Conservation (phyloP, 2,888 invertebrate species). For the Hyalella azteca region DNA sequence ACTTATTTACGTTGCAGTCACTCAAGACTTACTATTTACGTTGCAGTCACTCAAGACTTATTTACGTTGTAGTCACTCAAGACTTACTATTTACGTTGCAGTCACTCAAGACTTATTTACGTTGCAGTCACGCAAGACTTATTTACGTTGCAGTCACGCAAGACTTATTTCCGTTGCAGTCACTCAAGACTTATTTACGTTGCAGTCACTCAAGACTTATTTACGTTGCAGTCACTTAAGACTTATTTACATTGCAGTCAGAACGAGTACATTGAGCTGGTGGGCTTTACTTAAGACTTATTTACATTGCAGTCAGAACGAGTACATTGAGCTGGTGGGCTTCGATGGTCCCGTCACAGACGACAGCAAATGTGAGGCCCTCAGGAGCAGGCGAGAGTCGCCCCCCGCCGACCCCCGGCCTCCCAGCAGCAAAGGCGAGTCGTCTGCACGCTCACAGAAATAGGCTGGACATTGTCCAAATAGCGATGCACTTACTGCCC, state of each 20-base stretch:
- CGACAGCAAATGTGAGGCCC: constrained; percentile 2
- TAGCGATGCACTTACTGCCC: not conserved
- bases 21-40: too few species aligned
- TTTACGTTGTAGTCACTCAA: constrained; percentile 67
- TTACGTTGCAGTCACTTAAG: too few species aligned
- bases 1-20: too few species aligned
- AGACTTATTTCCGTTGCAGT: too few species aligned
- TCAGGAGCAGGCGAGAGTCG: constrained; percentile 8
- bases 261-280: constrained; percentile 88
- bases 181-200: too few species aligned
- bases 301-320: constrained; percentile 72
- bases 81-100: constrained; percentile 62
- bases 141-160: too few species aligned
- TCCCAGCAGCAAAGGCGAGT: not conserved
- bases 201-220: too few species aligned
- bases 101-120: too few species aligned
- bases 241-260: constrained; percentile 69
- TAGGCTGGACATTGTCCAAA: not conserved
- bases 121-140: too few species aligned
- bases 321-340: constrained; percentile 90
- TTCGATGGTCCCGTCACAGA: constrained; percentile 71
- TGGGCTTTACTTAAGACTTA: constrained; percentile 72
- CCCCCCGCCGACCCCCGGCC: not conserved
- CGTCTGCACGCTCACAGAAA: not conserved
- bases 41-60: not conserved